Percentiles rank a stretch among this genome's conserved stretches.
These are phyloP conservation scores for Hyles vespertilio DNA, from an alignment of 1,140 invertebrate species.

Conservation along the genomic window DNA sequence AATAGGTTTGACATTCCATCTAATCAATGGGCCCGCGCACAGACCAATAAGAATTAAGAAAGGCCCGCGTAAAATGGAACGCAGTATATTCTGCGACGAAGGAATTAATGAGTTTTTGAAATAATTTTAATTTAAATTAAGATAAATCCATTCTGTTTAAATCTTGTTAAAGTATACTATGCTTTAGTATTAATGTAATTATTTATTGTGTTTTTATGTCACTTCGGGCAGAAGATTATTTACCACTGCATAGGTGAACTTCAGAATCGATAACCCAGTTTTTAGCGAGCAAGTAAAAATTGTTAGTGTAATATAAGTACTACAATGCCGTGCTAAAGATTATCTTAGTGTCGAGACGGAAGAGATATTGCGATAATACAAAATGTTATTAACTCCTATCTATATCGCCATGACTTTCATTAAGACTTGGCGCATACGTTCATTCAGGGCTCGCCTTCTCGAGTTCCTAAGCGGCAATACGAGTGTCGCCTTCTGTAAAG, in stretches of 20 bases:
- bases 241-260: conserved; percentile 39
- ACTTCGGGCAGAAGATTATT: too few relatives aligned
- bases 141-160: too few relatives aligned
- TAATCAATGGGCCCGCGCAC: too few relatives aligned
- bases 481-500: conserved; percentile 69
- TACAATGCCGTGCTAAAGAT: too few relatives aligned
- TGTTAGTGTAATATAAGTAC: background rate
- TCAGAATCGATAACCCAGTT: conserved; percentile 64
- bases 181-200: too few relatives aligned
- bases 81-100: too few relatives aligned
- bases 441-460: conserved; percentile 57
- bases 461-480: conserved; percentile 65
- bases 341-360: too few relatives aligned
- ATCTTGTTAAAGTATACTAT: too few relatives aligned
- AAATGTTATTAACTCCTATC: conserved; percentile 68
- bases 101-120: too few relatives aligned
- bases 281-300: conserved; percentile 12
- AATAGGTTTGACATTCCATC: background rate
- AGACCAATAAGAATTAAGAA: too few relatives aligned
- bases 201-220: too few relatives aligned
- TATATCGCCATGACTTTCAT: conserved; percentile 73
- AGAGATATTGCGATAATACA: conserved; percentile 12
- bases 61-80: conserved; percentile 8
- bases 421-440: conserved; percentile 67
- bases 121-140: background rate